Conservation (phyloP, 23 tunicate species). For the Botrylloides violaceus region DNA sequence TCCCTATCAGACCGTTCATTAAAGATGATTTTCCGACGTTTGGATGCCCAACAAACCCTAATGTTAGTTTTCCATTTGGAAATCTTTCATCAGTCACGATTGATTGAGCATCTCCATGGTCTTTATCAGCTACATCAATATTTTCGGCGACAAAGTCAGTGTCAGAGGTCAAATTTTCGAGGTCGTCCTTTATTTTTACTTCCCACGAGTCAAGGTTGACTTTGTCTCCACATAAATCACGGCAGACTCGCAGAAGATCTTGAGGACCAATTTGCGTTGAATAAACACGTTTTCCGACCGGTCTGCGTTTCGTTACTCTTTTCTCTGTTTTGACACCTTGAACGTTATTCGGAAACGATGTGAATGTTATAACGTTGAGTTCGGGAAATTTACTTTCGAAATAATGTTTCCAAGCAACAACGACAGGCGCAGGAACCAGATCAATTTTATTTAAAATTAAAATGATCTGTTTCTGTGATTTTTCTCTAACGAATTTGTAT, state of each 20-base stretch:
- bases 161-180: neutral
- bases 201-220: constrained; percentile 72
- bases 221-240: constrained; percentile 54
- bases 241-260: constrained; percentile 51
- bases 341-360: constrained; percentile 65
- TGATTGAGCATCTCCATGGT: neutral
- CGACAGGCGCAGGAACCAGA: constrained; percentile 72
- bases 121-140: neutral
- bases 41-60: constrained; percentile 90
- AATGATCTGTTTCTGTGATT: constrained; percentile 49
- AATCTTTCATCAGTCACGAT: neutral
- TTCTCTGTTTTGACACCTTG: constrained; percentile 26
- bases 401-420: constrained; percentile 78
- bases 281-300: constrained; percentile 51
- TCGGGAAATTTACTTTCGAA: constrained; percentile 62
- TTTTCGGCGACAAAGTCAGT: neutral
- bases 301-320: constrained; percentile 25
- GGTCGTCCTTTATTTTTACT: constrained; percentile 54
- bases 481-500: constrained; percentile 53
- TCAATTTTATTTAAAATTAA: constrained; percentile 84
- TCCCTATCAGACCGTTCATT: constrained; percentile 92
- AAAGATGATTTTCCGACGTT: constrained; percentile 95
- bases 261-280: constrained; percentile 77
- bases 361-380: constrained; percentile 62
- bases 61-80: constrained; percentile 43